phyloP scores from a whole-genome alignment of 2,888 invertebrate genomes.

The Pyralis farinalis region DNA sequence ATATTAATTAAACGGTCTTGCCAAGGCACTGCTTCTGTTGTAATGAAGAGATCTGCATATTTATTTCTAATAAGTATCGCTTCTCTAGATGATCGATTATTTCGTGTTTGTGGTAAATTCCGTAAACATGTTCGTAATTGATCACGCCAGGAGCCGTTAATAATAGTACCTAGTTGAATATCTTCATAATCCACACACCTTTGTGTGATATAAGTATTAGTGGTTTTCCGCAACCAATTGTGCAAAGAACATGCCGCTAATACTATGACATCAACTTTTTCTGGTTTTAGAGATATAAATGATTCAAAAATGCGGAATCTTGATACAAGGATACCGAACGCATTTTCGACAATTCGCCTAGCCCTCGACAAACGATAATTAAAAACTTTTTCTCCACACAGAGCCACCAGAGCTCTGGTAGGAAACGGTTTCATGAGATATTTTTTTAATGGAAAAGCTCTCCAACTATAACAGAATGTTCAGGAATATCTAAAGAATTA shows the following conservation, averaged over 20 bases:
- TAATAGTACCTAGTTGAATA: constrained; percentile 16
- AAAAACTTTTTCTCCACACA: too few relatives aligned
- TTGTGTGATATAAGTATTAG: constrained; percentile 22
- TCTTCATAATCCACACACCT: constrained; percentile 18
- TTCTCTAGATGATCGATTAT: constrained; percentile 11
- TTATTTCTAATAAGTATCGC: constrained; percentile 9
- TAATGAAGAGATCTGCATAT: constrained; percentile 19
- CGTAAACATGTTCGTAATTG: constrained; percentile 15
- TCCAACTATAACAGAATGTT: too few relatives aligned
- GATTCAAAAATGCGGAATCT: too few relatives aligned
- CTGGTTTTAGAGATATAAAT: too few relatives aligned
- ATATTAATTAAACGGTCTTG: constrained; percentile 17
- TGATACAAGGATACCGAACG: too few relatives aligned
- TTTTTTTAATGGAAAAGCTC: too few relatives aligned
- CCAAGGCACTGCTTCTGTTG: constrained; percentile 18
- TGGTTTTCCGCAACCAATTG: constrained; percentile 24
- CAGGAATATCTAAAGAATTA: too few relatives aligned
- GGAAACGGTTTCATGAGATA: too few relatives aligned
- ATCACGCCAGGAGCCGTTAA: constrained; percentile 20
- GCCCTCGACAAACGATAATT: too few relatives aligned
- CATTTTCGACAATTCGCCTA: too few relatives aligned
- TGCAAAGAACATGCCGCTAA: constrained; percentile 24
- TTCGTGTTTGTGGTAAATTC: constrained; percentile 11
- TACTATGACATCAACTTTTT: too few relatives aligned
- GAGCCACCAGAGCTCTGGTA: too few relatives aligned